These are phyloP conservation scores for Mandrillus leucophaeus DNA, from an alignment of 2,113 vertebrate genomes.

Conservation along the genomic window DNA sequence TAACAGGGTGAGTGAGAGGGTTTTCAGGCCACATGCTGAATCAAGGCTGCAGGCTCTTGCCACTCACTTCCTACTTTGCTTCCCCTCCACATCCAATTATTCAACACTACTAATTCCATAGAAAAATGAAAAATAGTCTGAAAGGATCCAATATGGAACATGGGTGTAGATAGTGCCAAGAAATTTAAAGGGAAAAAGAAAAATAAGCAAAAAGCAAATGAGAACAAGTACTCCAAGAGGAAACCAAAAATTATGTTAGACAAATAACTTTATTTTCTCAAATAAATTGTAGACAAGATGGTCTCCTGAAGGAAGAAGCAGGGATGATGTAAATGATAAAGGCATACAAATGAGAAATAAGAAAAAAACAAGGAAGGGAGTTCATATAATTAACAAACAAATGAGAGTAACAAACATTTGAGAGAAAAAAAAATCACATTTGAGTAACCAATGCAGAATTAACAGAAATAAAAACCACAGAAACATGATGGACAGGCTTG, in stretches of 20 bases:
- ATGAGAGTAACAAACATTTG: background rate
- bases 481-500: background rate
- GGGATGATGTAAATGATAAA: background rate
- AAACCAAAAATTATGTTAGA: background rate
- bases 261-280: background rate
- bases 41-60: too few relatives aligned
- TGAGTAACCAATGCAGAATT: background rate
- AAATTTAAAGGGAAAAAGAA: background rate
- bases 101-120: background rate
- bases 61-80: background rate
- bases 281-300: background rate
- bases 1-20: too few relatives aligned
- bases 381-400: background rate
- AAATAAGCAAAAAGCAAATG: background rate
- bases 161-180: background rate
- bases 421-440: background rate
- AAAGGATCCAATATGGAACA: background rate
- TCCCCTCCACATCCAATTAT: background rate
- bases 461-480: background rate
- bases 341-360: background rate
- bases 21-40: background rate
- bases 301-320: background rate
- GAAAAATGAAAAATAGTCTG: background rate
- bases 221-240: background rate
- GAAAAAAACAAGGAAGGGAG: background rate